A percentile compares a stretch with the other conserved stretches of the same genome.
Evolutionary conservation across 2,888 invertebrate species (phyloP).

Genomic region (Dioctria rufipes): DNA sequence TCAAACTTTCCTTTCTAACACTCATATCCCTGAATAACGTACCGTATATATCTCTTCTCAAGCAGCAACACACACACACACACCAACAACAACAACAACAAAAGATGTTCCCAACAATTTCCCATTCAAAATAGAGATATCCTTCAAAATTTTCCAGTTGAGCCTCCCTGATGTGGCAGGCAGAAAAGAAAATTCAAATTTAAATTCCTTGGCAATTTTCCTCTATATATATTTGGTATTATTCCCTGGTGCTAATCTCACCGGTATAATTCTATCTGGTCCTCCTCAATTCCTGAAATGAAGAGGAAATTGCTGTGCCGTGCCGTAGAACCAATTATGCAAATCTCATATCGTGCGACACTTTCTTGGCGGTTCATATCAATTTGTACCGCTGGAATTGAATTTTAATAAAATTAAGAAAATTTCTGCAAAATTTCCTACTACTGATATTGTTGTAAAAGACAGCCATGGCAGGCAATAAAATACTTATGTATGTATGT

Average conservation of each 20-base stretch:
- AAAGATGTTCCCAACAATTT: not conserved
- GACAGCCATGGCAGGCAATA: not conserved
- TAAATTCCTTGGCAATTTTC: slow-evolving; percentile 36
- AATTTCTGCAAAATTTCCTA: slow-evolving; percentile 46
- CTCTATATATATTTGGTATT: slow-evolving; percentile 30
- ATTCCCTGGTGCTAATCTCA: slow-evolving; percentile 37
- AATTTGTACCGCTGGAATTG: slow-evolving; percentile 40
- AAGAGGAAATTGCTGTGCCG: slow-evolving; percentile 38
- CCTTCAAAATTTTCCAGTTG: not conserved
- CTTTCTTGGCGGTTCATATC: slow-evolving; percentile 40
- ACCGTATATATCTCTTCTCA: no score
- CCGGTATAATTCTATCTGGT: slow-evolving; percentile 39
- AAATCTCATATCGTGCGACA: slow-evolving; percentile 43
- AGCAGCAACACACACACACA: no score
- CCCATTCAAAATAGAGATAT: not conserved
- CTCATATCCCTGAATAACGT: no score
- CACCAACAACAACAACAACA: not conserved
- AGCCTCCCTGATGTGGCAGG: not conserved
- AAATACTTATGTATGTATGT: no score
- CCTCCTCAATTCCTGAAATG: slow-evolving; percentile 1
- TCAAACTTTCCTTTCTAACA: no score
- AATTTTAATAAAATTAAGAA: slow-evolving; percentile 50
- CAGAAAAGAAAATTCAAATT: slow-evolving; percentile 36
- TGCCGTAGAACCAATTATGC: slow-evolving; percentile 40
- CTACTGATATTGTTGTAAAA: slow-evolving; percentile 10